A percentile compares a stretch with the other conserved stretches of the same genome.
phyloP scores from a whole-genome alignment of 2,113 vertebrate genomes.

The Picathartes gymnocephalus region DNA sequence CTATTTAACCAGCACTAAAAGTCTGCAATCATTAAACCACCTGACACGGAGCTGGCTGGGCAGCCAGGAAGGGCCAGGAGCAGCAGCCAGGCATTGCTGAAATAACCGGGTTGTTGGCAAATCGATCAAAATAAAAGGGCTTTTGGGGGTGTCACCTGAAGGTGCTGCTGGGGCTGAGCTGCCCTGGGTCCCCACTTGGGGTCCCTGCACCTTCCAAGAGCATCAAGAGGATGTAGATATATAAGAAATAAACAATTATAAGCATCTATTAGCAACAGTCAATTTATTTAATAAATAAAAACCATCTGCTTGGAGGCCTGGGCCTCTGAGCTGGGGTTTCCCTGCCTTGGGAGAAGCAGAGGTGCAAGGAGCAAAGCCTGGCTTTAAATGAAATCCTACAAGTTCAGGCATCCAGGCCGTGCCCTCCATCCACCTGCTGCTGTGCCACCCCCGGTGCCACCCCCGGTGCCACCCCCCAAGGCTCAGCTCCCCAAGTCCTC shows the following conservation, averaged over 20 bases:
- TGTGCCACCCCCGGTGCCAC: background rate
- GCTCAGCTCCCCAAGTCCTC: background rate
- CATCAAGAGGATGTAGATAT: rapidly evolving
- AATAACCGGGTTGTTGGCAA: background rate
- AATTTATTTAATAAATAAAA: background rate
- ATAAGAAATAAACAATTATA: background rate
- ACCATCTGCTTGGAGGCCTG: background rate
- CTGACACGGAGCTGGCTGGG: background rate
- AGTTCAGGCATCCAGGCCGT: rapidly evolving
- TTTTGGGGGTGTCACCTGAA: background rate
- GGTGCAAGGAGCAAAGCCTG: background rate
- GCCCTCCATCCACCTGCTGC: background rate
- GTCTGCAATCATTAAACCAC: conserved; percentile 19
- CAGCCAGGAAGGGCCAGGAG: background rate
- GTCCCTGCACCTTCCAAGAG: rapidly evolving
- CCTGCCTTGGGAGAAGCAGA: background rate
- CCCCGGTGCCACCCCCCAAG: background rate
- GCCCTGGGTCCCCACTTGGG: rapidly evolving
- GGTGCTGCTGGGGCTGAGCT: background rate
- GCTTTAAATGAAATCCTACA: background rate
- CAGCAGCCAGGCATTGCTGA: background rate
- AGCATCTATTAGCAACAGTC: rapidly evolving
- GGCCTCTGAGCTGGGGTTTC: background rate
- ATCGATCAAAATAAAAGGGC: background rate
- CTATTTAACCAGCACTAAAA: conserved; percentile 34